Evolutionary conservation across 1,140 invertebrate genomes (phyloP), one percentile per base, ranked within the genome.

Genomic region (Limonius californicus): DNA sequence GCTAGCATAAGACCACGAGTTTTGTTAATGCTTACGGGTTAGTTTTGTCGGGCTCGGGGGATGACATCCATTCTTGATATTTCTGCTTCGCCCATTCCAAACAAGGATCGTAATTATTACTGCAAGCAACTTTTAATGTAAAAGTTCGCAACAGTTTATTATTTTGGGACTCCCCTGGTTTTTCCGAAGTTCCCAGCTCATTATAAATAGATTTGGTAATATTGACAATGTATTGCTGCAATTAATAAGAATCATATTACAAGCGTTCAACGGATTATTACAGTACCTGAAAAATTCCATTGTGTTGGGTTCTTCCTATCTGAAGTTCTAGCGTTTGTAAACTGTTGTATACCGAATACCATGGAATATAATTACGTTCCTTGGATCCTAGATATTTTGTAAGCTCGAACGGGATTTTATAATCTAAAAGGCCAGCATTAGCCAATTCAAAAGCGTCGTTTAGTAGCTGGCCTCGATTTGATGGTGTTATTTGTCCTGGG

Each of bases 401-500:
- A 2, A 88, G 73, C 3, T 81, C 77, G 11, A 91, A 78, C 0
- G 87, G 83, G 6, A 83, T 75, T 18, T 75, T 78, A 67, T 87
- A 87, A 68, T 81, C 78, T n/a, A 87, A 60, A 12, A 81, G 67
- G 0, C 83, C 83, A 14, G 81, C 78, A 23, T 81, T 76, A 0
- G 80, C 78, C 20, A 84, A 70, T 30, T 76, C 77, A 18, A 84
- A 79, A 1, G 81, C 76, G 62, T 85, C 83, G 60, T 83, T 81
- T 11, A 84, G 68, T 1, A 90, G 74, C 67, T 89, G 87, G 0
- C 85, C 87, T 42, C 89, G 81, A 59, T 89, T 89, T 0, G 89
- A 77, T 0, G 83, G 76, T 68, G 87, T 78, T 65, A 90, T 87
- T 9, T 80, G 70, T 1, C 73, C 64, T 12, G 75, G 77, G 59